Base-by-base conservation (phyloP, 2,113 vertebrate genomes). In the Perca flavescens region DNA sequence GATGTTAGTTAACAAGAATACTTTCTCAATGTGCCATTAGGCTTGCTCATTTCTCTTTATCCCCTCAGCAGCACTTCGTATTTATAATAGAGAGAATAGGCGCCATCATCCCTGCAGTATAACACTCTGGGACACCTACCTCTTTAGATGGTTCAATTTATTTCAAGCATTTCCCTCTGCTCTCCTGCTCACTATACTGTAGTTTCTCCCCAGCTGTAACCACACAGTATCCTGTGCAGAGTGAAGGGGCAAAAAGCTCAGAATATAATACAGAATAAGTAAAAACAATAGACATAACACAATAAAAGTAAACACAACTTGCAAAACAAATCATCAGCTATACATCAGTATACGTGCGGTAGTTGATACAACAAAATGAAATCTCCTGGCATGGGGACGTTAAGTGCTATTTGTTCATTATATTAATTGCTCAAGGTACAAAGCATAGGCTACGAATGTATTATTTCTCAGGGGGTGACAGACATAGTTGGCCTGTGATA, bases 141-240 rank as follows among this genome's bases (percentile, higher is more conserved):
- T 34, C 34, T 34, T 6, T 34, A 34, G n/a, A 74, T 67, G 46
- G 15, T 6, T 53, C 50, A 57, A 0, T 78, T 66, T 70, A 82
- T 68, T 6, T 71, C 36, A 75, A 65, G 56, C 50, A 65, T 78
- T 87, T 84, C 43, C 31, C 58, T 34, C 54, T 53, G 57, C 50
- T 61, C 34, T 65, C 50, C 54, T 53, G 64, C 50, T 61, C 34
- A 34, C 34, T 34, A 34, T 6, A 34, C 34, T 34, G 34, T 34
- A 34, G 34, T 34, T 73, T 31, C 64, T 65, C 53, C 57, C 25
- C 80, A 77, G 77, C 68, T 78, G 56, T 70, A 64, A 68, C 58
- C 46, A 28, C 50, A 68, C 14, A 36, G 14, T 14, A 4, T 79
- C 34, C 79, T 74, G 63, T 69, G 54, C 47, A 67, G 13, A 15